phyloP scores from a whole-genome alignment of 2,888 invertebrate genomes.

The Pollenia angustigena region DNA sequence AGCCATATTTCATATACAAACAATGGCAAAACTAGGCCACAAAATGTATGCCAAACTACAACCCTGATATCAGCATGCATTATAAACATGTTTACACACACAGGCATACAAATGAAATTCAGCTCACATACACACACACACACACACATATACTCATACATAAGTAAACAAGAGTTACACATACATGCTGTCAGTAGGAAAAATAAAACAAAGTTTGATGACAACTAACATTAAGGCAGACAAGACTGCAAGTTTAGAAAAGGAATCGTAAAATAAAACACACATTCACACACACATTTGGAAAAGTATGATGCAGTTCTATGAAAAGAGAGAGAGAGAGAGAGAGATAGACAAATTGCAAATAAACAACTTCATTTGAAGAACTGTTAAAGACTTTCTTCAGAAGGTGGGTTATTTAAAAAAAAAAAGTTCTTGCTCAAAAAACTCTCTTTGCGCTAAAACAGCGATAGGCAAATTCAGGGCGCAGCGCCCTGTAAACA shows the following conservation, averaged over 20 bases:
- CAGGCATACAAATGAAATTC: neutral
- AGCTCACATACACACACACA: neutral
- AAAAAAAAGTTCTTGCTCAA: too few relatives aligned
- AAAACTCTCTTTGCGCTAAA: too few relatives aligned
- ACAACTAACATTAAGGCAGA: constrained; percentile 66
- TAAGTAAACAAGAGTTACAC: constrained; percentile 4
- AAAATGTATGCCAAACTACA: constrained; percentile 74
- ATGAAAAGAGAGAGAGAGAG: constrained; percentile 13
- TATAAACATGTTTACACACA: constrained; percentile 43
- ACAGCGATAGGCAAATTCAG: too few relatives aligned
- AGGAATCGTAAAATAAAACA: neutral
- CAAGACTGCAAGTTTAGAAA: constrained; percentile 53
- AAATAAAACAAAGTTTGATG: constrained; percentile 51
- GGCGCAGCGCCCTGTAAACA: too few relatives aligned
- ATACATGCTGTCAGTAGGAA: constrained; percentile 18
- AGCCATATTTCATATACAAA: constrained; percentile 62
- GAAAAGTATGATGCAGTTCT: constrained; percentile 14
- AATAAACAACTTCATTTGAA: neutral
- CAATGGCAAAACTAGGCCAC: constrained; percentile 65
- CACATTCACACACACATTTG: neutral
- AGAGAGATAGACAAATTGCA: neutral
- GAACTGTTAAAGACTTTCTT: too few relatives aligned
- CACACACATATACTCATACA: neutral
- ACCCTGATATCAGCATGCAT: constrained; percentile 66
- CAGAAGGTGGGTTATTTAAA: too few relatives aligned